These are phyloP conservation scores for Gorsachius goisagi DNA, from an alignment of 2,113 vertebrate species.

Conservation along the genomic window DNA sequence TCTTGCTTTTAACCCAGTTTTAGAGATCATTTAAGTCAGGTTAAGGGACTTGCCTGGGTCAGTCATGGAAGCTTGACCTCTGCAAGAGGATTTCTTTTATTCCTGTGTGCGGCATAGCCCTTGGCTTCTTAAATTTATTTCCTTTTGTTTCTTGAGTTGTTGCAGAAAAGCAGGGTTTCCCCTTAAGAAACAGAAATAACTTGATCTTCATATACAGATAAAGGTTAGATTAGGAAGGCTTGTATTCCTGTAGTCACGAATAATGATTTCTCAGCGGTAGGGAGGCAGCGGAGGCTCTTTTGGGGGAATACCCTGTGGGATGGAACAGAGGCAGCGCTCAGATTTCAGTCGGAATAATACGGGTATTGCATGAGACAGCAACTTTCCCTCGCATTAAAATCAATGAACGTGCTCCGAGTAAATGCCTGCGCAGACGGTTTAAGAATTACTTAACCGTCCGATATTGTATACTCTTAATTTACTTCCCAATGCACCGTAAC, in stretches of 20 bases:
- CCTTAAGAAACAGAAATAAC: not conserved
- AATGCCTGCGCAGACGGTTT: not conserved
- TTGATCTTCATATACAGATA: not conserved
- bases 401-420: constrained; percentile 35
- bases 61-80: not conserved
- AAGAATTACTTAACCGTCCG: constrained; percentile 3
- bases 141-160: not conserved
- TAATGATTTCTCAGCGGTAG: not conserved
- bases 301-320: constrained; percentile 32
- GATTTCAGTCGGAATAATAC: constrained; percentile 27
- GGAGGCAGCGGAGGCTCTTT: not conserved
- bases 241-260: not conserved
- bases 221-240: not conserved
- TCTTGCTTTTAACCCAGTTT: constrained; percentile 44
- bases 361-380: constrained; percentile 45
- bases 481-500: not conserved
- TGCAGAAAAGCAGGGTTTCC: not conserved
- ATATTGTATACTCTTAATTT: not conserved
- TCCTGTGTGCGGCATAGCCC: not conserved
- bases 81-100: not conserved
- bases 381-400: constrained; percentile 17
- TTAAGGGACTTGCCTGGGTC: not conserved
- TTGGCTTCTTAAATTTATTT: not conserved
- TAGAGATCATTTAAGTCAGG: not conserved
- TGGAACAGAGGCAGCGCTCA: not conserved